These are phyloP conservation scores for Crocodylus rhombifer DNA, from an alignment of 2,797 vertebrate genomes.

Conservation along the genomic window DNA sequence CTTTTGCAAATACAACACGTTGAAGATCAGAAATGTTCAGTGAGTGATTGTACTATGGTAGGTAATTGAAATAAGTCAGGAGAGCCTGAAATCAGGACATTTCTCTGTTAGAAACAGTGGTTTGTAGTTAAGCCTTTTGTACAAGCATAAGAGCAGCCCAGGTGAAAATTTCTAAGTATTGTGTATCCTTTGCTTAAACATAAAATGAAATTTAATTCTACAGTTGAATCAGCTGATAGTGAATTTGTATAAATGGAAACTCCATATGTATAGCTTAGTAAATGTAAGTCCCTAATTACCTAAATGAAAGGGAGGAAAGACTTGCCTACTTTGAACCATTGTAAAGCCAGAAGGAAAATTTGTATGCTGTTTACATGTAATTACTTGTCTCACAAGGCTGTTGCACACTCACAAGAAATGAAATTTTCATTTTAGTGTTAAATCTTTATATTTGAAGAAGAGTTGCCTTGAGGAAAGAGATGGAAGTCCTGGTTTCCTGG, in stretches of 20 bases:
- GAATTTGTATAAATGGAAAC: neutral
- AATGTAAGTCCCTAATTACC: neutral
- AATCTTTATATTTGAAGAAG: neutral
- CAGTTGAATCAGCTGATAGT: neutral
- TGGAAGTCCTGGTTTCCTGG: neutral
- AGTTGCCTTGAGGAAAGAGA: constrained; percentile 7
- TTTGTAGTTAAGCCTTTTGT: neutral
- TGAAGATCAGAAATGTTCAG: constrained; percentile 75
- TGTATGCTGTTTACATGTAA: neutral
- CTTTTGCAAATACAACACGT: constrained; percentile 67
- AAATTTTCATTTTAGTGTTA: neutral
- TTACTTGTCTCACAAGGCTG: neutral
- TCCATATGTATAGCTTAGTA: accelerated
- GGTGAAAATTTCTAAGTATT: neutral
- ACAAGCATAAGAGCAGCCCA: neutral
- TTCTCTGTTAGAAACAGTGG: neutral
- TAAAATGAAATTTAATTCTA: neutral
- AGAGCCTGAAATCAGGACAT: neutral
- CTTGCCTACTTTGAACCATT: neutral
- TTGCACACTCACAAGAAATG: neutral
- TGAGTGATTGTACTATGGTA: constrained; percentile 26
- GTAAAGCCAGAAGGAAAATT: constrained; percentile 2
- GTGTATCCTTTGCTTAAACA: accelerated
- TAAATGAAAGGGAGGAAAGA: neutral
- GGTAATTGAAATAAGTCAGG: constrained; percentile 44